Conservation (phyloP, 1,140 invertebrate species). For the Varroa destructor region DNA sequence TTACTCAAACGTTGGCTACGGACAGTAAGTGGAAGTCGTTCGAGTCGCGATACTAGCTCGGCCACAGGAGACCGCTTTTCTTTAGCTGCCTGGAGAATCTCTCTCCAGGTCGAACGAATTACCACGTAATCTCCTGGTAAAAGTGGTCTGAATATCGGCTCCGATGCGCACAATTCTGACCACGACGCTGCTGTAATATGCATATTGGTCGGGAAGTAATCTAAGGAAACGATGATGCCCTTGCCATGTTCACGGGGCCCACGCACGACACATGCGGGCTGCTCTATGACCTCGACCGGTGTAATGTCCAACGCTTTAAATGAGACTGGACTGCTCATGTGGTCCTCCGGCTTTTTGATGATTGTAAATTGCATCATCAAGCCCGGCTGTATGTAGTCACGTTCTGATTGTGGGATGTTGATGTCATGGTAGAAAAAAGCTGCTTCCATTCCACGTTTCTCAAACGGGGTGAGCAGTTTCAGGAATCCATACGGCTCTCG, state of each 20-base stretch:
- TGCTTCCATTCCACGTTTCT: not conserved
- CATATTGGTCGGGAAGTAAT: not conserved
- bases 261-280: not conserved
- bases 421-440: conserved; percentile 5
- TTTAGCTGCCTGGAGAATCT: conserved; percentile 11
- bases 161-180: not conserved
- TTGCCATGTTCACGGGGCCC: not conserved
- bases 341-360: not conserved
- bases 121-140: not conserved
- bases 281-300: not conserved
- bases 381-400: not conserved
- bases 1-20: too few species aligned
- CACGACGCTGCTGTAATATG: not conserved
- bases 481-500: conserved; percentile 18
- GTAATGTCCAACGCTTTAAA: not conserved
- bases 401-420: not conserved
- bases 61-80: not conserved
- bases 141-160: not conserved
- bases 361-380: not conserved
- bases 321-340: conserved; percentile 4
- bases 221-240: conserved; percentile 1
- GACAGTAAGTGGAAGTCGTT: too few species aligned
- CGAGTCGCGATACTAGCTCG: not conserved
- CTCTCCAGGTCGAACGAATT: conserved; percentile 3
- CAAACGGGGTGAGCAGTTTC: not conserved